phyloP scores from a whole-genome alignment of 2,797 vertebrate genomes.

The Helarctos malayanus region DNA sequence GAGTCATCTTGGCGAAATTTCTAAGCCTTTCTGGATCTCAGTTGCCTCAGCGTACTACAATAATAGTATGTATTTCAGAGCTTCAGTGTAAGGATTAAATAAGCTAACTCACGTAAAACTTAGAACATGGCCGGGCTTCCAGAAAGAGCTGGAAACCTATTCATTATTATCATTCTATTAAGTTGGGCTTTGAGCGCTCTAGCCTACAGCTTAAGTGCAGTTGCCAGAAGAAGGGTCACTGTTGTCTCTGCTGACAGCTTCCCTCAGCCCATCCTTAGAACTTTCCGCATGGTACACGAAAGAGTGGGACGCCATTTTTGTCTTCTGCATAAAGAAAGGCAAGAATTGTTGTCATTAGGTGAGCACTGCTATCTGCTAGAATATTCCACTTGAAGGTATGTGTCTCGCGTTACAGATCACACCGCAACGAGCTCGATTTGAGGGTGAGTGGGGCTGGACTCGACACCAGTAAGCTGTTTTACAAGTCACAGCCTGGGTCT shows the following conservation, averaged over 20 bases:
- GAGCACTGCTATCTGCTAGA: neutral
- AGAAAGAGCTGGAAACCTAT: neutral
- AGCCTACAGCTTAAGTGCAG: neutral
- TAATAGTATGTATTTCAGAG: neutral
- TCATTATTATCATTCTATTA: neutral
- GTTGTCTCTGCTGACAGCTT: neutral
- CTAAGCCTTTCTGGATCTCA: neutral
- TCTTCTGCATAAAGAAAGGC: neutral
- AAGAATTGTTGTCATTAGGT: neutral
- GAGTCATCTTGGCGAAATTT: neutral
- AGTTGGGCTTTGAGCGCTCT: neutral
- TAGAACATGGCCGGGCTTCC: neutral
- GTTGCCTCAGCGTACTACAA: neutral
- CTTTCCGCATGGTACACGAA: neutral
- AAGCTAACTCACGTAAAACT: neutral
- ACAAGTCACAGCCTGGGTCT: neutral
- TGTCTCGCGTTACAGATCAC: neutral
- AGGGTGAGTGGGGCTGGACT: neutral
- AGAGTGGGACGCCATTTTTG: neutral
- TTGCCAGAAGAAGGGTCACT: neutral
- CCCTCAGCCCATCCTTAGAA: neutral
- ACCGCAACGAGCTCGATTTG: neutral
- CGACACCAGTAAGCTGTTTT: neutral
- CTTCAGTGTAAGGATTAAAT: neutral
- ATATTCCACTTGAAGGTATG: neutral